phyloP scores from a whole-genome alignment of 2,797 vertebrate genomes.

The Trachurus trachurus region DNA sequence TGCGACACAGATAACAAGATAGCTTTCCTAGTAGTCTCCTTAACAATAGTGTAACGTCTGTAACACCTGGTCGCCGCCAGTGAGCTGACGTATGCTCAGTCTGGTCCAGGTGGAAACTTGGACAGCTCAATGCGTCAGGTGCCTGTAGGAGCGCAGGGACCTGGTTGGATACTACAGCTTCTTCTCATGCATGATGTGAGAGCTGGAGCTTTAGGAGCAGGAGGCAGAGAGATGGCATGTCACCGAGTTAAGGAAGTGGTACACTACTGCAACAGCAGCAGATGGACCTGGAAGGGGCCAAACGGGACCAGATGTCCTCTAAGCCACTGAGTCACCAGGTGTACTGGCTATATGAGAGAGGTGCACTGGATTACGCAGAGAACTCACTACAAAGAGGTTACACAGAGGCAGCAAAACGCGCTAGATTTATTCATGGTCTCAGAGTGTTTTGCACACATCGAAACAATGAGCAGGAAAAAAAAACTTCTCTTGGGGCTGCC shows the following conservation, averaged over 20 bases:
- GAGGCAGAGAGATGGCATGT: conserved; percentile 28
- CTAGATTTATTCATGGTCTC: conserved; percentile 42
- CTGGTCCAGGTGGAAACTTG: conserved; percentile 31
- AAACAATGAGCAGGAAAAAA: conserved; percentile 47
- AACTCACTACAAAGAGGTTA: conserved; percentile 46
- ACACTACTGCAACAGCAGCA: conserved; percentile 39
- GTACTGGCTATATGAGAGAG: conserved; percentile 36
- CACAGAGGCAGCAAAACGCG: conserved; percentile 36
- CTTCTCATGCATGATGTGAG: conserved; percentile 19
- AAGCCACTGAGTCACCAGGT: conserved; percentile 55
- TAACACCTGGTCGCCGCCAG: conserved; percentile 17
- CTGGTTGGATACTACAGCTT: conserved; percentile 3
- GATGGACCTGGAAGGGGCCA: conserved; percentile 44
- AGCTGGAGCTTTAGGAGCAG: conserved; percentile 42
- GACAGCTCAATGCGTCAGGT: conserved; percentile 14
- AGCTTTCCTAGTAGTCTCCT: conserved; percentile 36
- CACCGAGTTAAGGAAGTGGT: conserved; percentile 23
- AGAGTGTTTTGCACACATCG: conserved; percentile 46
- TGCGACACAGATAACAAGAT: conserved; percentile 48
- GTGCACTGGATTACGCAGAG: conserved; percentile 46
- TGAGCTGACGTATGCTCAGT: not conserved
- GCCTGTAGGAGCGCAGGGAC: conserved; percentile 2
- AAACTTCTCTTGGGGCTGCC: conserved; percentile 43
- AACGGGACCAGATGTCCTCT: conserved; percentile 59
- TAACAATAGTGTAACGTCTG: not conserved